A percentile compares a stretch with the other conserved stretches of the same genome.
Evolutionary conservation across 2,797 vertebrate genomes (phyloP).

Genomic region (Lemur catta): DNA sequence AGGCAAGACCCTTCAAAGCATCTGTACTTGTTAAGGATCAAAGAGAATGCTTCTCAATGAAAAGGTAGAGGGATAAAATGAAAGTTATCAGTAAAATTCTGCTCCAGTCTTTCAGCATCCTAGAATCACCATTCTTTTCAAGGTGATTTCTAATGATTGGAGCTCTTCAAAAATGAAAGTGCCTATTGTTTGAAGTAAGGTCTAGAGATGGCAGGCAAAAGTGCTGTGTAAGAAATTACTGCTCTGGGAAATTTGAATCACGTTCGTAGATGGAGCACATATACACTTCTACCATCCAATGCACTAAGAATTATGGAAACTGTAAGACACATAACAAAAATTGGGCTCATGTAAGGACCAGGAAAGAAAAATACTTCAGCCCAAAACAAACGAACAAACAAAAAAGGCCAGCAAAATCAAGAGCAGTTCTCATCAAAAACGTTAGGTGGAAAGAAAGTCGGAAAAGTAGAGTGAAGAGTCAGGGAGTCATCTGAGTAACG

Average conservation of each 20-base stretch:
- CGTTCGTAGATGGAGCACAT: no score
- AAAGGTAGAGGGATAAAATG: constrained; percentile 19
- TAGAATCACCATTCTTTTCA: constrained; percentile 1
- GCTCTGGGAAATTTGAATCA: neutral
- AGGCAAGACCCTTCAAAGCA: constrained; percentile 46
- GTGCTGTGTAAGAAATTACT: neutral
- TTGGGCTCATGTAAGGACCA: neutral
- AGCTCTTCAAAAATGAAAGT: constrained; percentile 10
- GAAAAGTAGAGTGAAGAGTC: neutral
- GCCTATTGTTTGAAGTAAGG: neutral
- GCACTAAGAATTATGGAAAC: neutral
- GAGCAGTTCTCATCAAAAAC: neutral
- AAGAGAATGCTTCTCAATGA: constrained; percentile 45
- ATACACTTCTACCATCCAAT: neutral
- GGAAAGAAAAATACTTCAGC: neutral
- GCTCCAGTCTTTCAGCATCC: neutral
- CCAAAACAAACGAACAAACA: neutral
- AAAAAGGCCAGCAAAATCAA: neutral
- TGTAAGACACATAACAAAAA: neutral
- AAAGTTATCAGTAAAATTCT: neutral
- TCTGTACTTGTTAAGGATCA: constrained; percentile 42
- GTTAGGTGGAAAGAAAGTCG: neutral
- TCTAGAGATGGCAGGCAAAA: neutral
- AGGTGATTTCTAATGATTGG: neutral
- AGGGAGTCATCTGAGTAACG: neutral